These are phyloP conservation scores for Aleiodes leptofemur DNA, from an alignment of 2,888 invertebrate species.

Conservation along the genomic window DNA sequence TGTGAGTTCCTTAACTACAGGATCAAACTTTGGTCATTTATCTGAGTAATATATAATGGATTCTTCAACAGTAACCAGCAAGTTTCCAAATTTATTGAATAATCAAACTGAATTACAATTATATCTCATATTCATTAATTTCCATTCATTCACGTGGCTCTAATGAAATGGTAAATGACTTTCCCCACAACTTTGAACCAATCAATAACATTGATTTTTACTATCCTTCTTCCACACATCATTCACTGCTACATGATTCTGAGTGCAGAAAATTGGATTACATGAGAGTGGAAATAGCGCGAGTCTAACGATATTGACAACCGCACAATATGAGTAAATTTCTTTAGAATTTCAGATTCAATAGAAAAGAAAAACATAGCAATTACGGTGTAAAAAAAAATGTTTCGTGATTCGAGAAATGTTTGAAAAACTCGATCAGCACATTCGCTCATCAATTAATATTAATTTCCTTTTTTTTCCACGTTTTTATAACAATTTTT, in stretches of 20 bases:
- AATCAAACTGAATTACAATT: neutral
- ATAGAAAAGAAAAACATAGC: neutral
- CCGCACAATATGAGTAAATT: neutral
- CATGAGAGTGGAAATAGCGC: conserved; percentile 6
- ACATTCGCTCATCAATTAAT: neutral
- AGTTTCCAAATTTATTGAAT: neutral
- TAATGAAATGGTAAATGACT: conserved; percentile 18
- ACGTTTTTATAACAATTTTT: too few relatives aligned
- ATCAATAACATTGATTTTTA: conserved; percentile 22
- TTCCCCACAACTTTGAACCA: conserved; percentile 24
- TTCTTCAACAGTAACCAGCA: conserved; percentile 7
- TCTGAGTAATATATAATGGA: conserved; percentile 3
- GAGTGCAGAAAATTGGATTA: conserved; percentile 9
- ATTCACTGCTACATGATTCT: conserved; percentile 11
- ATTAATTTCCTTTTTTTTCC: too few relatives aligned
- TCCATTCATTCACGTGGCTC: neutral
- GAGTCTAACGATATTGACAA: conserved; percentile 1
- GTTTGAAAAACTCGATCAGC: neutral
- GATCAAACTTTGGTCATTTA: conserved; percentile 9
- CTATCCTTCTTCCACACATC: neutral
- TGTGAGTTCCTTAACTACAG: too few relatives aligned
- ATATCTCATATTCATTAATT: neutral
- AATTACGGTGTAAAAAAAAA: neutral
- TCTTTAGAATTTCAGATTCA: neutral
- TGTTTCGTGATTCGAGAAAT: neutral